Conservation (phyloP, 2,888 invertebrate species). For the Disparrhopalites patrizii region DNA sequence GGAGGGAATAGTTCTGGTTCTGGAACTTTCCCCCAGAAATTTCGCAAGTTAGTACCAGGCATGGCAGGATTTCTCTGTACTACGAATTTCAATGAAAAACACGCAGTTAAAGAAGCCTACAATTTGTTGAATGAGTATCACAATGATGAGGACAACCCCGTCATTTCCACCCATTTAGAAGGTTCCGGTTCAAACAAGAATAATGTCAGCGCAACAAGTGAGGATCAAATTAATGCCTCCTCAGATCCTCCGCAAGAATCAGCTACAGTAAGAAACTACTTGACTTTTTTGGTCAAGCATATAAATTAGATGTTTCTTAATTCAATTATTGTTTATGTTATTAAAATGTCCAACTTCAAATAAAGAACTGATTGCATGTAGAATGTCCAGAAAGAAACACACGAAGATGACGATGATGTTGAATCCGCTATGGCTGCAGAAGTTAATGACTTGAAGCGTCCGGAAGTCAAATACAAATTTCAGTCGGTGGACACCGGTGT, state of each 20-base stretch:
- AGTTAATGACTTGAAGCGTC: constrained; percentile 49
- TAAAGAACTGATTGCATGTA: too few relatives aligned
- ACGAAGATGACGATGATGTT: constrained; percentile 45
- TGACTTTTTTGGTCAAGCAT: neutral
- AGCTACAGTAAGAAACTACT: too few relatives aligned
- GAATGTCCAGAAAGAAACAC: too few relatives aligned
- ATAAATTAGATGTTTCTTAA: neutral
- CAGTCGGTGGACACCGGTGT: constrained; percentile 76
- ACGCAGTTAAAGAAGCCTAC: constrained; percentile 30
- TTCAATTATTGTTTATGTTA: neutral
- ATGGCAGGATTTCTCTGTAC: constrained; percentile 6
- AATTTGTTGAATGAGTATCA: constrained; percentile 32
- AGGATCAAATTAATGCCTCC: too few relatives aligned
- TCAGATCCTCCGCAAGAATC: too few relatives aligned
- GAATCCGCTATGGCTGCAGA: constrained; percentile 47
- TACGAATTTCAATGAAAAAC: constrained; percentile 25
- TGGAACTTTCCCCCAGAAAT: neutral
- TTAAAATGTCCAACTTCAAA: too few relatives aligned
- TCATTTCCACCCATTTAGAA: too few relatives aligned
- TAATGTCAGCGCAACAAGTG: too few relatives aligned
- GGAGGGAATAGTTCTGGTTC: neutral
- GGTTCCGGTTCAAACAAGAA: too few relatives aligned
- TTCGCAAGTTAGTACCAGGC: neutral
- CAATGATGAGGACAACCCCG: constrained; percentile 3
- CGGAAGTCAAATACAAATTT: constrained; percentile 49